Evolutionary conservation across 2,797 vertebrate genomes (phyloP), one percentile per base, ranked within the genome.

Genomic region (Vespertilio murinus): DNA sequence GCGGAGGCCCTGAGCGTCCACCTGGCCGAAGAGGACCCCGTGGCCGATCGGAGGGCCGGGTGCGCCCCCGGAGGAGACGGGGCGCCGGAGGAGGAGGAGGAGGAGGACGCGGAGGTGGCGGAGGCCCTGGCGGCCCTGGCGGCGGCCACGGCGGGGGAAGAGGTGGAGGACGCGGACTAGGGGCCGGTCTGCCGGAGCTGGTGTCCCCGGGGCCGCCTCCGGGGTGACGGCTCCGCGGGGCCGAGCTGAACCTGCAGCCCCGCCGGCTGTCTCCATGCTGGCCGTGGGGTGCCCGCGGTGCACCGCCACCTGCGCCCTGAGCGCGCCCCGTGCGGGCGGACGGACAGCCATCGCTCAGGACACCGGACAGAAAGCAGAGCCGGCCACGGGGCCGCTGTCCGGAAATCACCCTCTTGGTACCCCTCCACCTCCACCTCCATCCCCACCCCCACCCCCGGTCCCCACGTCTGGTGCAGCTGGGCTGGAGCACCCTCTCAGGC

Each of bases 111-210:
- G 0, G 99, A 99, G 91, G 98, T 99, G 90, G 99, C 99, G 0
- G 99, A 99, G 97, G 99, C 99, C 28, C 98, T 99, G 0, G 99
- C 99, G 0, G 99, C 99, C 2, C 90, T 99, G 70, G 99, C 99
- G 94, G 99, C 99, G 10, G 99, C 99, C 54, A 99, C 99, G 0
- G 99, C 99, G 0, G 99, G 99, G 28, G 99, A 99, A 98, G 99
- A 99, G 3, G 93, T 86, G 2, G 99, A 99, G 9, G 97, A 98
- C 16, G 97, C 92, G 0, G 92, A 96, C 1, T 97, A 97, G 95
- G 40, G 69, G 28, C 6, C 18, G 20, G 3, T 2, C 5, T 28
- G 49, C 49, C 23, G 2, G 28, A 28, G 47, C 75, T 0, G 14
- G 59, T 9, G 78, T 13, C 10, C 0, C 5, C 13, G 20, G 52